Evolutionary conservation across 2,797 vertebrate genomes (phyloP), one percentile per base, ranked within the genome.

Genomic region (Protosalanx chinensis): DNA sequence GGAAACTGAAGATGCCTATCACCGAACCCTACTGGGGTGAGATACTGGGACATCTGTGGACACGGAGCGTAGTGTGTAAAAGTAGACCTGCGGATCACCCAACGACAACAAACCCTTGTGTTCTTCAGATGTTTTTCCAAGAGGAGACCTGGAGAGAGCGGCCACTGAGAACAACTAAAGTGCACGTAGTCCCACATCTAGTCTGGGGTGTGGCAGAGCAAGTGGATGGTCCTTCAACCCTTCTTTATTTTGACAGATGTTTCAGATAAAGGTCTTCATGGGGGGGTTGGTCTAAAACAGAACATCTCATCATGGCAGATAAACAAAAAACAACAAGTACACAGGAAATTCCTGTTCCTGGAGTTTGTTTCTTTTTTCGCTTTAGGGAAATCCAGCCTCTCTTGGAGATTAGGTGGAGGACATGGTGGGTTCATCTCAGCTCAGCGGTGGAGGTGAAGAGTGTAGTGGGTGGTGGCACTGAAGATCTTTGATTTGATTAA

Each of bases 301-400:
- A 72, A 71, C 59, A 77, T 81, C 68, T 57, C 67, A 67, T 74
- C 74, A 75, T 81, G 75, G 75, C 56, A 71, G 73, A 74, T 81
- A 79, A 85, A 89, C 7, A 18, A 23, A 73, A 81, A 86, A 53
- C 72, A 80, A 80, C 83, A 88, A 89, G 88, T 33, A 86, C 71
- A 61, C 88, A 87, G 87, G 86, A 91, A 88, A 89, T 89, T 90
- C 87, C 83, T 80, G 68, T 69, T 66, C 59, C 72, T 76, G 79
- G 77, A 80, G 87, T 91, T 89, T 88, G 86, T 82, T 85, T 86
- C 78, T 84, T 71, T 82, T 6, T 79, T 81, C 69, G 76, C 85
- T 88, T 85, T 84, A 86, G 78, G 83, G 81, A 77, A 81, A 75
- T 71, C 85, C 73, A 72, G 75, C 65, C 67, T 84, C 23, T 78